A percentile compares a stretch with the other conserved stretches of the same genome.
Evolutionary conservation across 1,140 invertebrate genomes (phyloP).

Genomic region (Phymorhynchus buccinoides): DNA sequence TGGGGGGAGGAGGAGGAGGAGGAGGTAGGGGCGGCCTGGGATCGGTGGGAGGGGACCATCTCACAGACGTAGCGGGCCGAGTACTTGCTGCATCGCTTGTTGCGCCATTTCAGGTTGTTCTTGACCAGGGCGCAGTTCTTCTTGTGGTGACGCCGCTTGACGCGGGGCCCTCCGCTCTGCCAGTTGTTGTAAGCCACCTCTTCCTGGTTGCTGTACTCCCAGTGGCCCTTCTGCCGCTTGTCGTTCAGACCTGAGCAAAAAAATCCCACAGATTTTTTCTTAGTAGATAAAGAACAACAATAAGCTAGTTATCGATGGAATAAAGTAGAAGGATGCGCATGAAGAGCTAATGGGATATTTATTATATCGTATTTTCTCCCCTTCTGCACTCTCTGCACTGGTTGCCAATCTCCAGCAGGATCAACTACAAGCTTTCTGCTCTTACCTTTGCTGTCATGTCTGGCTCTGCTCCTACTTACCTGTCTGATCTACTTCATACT

Average conservation of each 20-base stretch:
- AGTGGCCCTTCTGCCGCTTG: slow-evolving; percentile 52
- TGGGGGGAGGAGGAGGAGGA: slow-evolving; percentile 31
- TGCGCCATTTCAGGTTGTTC: slow-evolving; percentile 62
- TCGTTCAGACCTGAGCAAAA: slow-evolving; percentile 65
- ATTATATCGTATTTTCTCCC: too few relatives aligned
- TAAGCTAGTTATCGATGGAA: too few relatives aligned
- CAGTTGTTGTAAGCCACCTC: slow-evolving; percentile 57
- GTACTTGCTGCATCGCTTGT: slow-evolving; percentile 65
- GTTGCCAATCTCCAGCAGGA: too few relatives aligned
- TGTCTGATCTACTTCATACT: too few relatives aligned
- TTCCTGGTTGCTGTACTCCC: slow-evolving; percentile 63
- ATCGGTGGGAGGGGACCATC: slow-evolving; percentile 17
- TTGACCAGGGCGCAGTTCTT: slow-evolving; percentile 67
- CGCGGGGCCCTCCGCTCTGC: slow-evolving; percentile 56
- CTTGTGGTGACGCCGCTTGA: slow-evolving; percentile 52
- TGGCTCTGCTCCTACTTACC: too few relatives aligned
- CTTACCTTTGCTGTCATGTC: too few relatives aligned
- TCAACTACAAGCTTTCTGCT: too few relatives aligned
- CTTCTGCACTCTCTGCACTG: too few relatives aligned
- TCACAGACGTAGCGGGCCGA: slow-evolving; percentile 66
- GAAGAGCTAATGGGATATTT: too few relatives aligned
- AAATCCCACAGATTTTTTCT: too few relatives aligned
- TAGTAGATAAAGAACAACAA: too few relatives aligned
- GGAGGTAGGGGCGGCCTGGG: neutral
- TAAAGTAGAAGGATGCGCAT: too few relatives aligned